Conservation (phyloP, 1,140 invertebrate genomes). For the Cydia amplana region DNA sequence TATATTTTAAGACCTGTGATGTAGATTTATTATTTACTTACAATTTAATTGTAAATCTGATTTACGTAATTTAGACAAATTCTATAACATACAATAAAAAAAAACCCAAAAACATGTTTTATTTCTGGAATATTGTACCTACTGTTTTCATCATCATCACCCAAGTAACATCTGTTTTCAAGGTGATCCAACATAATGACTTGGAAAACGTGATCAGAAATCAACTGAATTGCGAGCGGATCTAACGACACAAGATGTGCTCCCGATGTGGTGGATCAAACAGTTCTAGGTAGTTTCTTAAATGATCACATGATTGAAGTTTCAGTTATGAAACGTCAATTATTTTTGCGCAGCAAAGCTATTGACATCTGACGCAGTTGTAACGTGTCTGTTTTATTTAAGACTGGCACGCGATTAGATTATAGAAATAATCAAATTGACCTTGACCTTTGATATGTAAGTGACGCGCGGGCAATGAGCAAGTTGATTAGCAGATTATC, state of each 20-base stretch:
- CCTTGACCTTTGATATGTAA: not conserved
- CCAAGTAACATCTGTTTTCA: not conserved
- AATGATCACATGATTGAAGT: not conserved
- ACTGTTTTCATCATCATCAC: not conserved
- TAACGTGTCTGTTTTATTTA: not conserved
- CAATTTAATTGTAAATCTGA: conserved; percentile 43
- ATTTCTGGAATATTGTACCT: conserved; percentile 23
- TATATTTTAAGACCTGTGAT: conserved; percentile 50
- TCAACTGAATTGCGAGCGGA: not conserved
- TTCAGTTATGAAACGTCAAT: not conserved
- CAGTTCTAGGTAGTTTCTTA: not conserved
- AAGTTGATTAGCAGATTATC: not conserved
- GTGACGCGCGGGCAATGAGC: not conserved
- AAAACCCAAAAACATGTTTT: conserved; percentile 37
- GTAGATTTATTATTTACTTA: conserved; percentile 44
- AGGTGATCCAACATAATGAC: not conserved
- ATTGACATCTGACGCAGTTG: not conserved
- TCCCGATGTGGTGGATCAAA: conserved; percentile 3
- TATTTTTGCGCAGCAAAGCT: not conserved
- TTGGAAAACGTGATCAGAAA: not conserved
- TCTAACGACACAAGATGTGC: not conserved
- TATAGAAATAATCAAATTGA: not conserved
- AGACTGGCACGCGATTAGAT: not conserved
- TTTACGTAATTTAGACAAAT: conserved; percentile 49
- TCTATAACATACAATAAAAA: conserved; percentile 43